Evolutionary conservation across 2,888 invertebrate genomes (phyloP).

Genomic region (Agyllia agylla): DNA sequence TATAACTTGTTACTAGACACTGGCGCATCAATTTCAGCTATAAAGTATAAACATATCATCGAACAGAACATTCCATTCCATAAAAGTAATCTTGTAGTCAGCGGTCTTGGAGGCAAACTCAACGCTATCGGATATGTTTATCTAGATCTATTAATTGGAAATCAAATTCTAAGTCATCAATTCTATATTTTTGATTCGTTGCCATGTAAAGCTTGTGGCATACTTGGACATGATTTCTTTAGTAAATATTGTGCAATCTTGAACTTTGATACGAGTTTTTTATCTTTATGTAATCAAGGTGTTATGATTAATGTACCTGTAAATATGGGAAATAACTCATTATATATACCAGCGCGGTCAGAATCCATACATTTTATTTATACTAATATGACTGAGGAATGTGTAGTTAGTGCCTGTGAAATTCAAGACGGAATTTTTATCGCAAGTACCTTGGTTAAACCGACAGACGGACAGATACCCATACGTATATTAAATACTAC

Average conservation of each 20-base stretch:
- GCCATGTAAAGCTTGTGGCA: slow-evolving; percentile 6
- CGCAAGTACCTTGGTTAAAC: slow-evolving; percentile 31
- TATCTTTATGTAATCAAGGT: not conserved
- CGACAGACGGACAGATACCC: slow-evolving; percentile 25
- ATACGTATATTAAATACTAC: slow-evolving; percentile 53
- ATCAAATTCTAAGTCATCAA: not conserved
- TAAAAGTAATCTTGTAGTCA: not conserved
- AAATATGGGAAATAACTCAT: not conserved
- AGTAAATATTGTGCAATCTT: not conserved
- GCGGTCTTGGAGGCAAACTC: not conserved
- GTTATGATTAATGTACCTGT: not conserved
- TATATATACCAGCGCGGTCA: not conserved
- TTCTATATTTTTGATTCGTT: not conserved
- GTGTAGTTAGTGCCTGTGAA: slow-evolving; percentile 28
- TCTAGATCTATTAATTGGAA: not conserved
- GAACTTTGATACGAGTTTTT: not conserved
- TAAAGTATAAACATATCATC: not conserved
- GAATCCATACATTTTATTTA: slow-evolving; percentile 30
- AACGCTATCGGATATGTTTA: not conserved
- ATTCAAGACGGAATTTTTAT: slow-evolving; percentile 20
- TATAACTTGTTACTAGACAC: not conserved
- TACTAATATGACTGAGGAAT: slow-evolving; percentile 10
- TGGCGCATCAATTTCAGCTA: not conserved
- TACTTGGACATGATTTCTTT: slow-evolving; percentile 6
- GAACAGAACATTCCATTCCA: not conserved